phyloP scores from a whole-genome alignment of 2,797 vertebrate genomes.

The Pelodytes ibericus region DNA sequence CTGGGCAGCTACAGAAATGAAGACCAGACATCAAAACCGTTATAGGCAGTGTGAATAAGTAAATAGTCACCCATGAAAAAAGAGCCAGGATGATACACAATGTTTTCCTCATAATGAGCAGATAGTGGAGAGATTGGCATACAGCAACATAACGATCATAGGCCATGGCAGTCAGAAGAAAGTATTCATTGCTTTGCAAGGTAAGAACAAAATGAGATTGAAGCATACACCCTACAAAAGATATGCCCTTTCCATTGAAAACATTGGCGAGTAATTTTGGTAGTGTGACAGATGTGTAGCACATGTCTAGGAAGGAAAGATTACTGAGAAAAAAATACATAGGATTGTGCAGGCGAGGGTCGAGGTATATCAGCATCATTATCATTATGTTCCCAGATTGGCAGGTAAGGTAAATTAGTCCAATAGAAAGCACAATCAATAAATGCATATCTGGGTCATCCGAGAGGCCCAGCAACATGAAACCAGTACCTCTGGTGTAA shows the following conservation, averaged over 20 bases:
- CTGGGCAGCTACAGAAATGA: constrained; percentile 15
- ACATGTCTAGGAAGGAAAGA: constrained; percentile 32
- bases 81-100: constrained; percentile 4
- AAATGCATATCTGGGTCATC: background rate
- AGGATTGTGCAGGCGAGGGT: constrained; percentile 17
- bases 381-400: constrained; percentile 29
- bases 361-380: constrained; percentile 19
- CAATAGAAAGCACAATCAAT: background rate
- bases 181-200: constrained; percentile 31
- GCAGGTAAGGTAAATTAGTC: constrained; percentile 20
- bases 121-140: constrained; percentile 29
- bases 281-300: constrained; percentile 29
- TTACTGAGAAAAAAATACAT: constrained; percentile 44
- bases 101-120: constrained; percentile 15
- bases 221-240: constrained; percentile 7
- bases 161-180: constrained; percentile 29
- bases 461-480: constrained; percentile 29
- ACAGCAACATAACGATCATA: constrained; percentile 38
- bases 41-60: constrained; percentile 28
- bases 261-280: constrained; percentile 21
- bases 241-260: constrained; percentile 3
- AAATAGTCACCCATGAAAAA: constrained; percentile 28
- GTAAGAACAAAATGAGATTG: constrained; percentile 32
- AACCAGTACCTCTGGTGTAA: background rate
- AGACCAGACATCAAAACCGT: constrained; percentile 3